phyloP scores from a whole-genome alignment of 2,113 vertebrate genomes.

The Mellivora capensis region DNA sequence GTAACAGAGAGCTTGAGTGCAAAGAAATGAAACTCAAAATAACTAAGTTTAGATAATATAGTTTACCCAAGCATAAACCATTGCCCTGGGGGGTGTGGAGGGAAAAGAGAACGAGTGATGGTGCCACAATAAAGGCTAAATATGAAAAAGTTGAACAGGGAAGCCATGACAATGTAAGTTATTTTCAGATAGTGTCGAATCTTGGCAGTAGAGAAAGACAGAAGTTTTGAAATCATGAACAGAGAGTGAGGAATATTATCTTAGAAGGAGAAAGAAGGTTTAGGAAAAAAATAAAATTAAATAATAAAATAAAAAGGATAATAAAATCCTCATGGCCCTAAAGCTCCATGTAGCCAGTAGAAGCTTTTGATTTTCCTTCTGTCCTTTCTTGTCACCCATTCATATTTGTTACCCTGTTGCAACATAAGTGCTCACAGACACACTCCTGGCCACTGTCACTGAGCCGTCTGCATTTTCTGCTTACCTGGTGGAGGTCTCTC shows the following conservation, averaged over 20 bases:
- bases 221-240: not conserved
- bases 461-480: not conserved
- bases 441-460: not conserved
- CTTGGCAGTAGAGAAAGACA: not conserved
- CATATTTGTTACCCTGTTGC: not conserved
- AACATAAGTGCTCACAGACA: conserved; percentile 11
- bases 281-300: not conserved
- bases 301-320: not conserved
- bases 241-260: not conserved
- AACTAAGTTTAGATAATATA: not conserved
- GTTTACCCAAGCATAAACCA: not conserved
- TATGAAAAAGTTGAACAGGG: not conserved
- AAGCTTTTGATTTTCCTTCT: not conserved
- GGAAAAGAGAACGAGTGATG: not conserved
- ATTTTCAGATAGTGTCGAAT: not conserved
- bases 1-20: not conserved
- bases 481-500: conserved; percentile 14
- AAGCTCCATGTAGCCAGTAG: not conserved
- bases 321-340: not conserved
- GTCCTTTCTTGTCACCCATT: conserved; percentile 36
- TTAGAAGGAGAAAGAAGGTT: not conserved
- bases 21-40: not conserved
- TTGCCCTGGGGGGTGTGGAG: not conserved
- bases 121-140: not conserved
- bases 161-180: not conserved